Percentiles rank a stretch among this genome's conserved stretches.
These are phyloP conservation scores for Philaenus spumarius DNA, from an alignment of 1,140 invertebrate species.

Conservation along the genomic window DNA sequence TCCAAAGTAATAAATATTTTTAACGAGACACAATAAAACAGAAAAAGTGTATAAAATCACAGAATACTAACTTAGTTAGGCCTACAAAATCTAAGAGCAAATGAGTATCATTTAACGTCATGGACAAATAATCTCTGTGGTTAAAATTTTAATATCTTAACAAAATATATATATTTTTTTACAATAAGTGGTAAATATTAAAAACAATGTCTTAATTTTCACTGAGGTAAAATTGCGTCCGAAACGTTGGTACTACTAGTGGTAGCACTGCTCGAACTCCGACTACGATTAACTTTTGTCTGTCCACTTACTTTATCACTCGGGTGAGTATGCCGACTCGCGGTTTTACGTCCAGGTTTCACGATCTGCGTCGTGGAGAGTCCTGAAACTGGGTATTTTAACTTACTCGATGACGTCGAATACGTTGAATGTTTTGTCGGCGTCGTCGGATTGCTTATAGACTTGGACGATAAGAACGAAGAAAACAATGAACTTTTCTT, in stretches of 20 bases:
- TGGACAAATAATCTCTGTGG: conserved; percentile 42
- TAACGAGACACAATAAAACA: too few relatives aligned
- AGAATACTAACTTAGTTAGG: too few relatives aligned
- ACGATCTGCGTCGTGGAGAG: conserved; percentile 49
- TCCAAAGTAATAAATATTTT: too few relatives aligned
- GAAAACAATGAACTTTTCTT: conserved; percentile 25
- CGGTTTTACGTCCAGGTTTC: conserved; percentile 48
- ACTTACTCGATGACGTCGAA: conserved; percentile 23
- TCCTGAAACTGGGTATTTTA: conserved; percentile 55
- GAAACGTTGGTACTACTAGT: conserved; percentile 3
- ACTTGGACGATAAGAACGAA: conserved; percentile 25
- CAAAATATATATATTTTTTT: not conserved
- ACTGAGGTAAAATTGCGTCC: conserved; percentile 12
- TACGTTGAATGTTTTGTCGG: conserved; percentile 11
- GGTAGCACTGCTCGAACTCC: conserved; percentile 6
- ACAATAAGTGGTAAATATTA: too few relatives aligned
- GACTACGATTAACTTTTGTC: conserved; percentile 1
- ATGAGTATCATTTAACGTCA: conserved; percentile 13
- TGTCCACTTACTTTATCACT: not conserved
- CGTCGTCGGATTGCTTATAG: conserved; percentile 8
- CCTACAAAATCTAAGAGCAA: not conserved
- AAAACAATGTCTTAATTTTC: not conserved
- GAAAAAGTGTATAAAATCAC: too few relatives aligned
- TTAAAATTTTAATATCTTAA: conserved; percentile 43
- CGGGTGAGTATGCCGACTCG: conserved; percentile 51